These are phyloP conservation scores for Sylvilagus bachmani DNA, from an alignment of 2,113 vertebrate species.

Conservation along the genomic window DNA sequence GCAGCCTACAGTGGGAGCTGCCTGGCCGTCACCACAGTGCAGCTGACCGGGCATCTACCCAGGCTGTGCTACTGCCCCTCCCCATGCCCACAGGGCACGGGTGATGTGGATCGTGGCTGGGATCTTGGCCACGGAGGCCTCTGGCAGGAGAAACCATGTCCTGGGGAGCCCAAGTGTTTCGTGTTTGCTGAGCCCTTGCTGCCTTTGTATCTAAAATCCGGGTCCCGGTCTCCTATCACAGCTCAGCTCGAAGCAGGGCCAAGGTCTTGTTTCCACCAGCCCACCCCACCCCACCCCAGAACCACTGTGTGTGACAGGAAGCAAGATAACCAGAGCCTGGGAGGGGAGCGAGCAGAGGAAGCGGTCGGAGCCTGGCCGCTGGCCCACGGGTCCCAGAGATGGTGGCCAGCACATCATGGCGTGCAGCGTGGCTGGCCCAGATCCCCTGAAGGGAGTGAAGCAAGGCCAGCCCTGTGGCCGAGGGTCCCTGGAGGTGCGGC, in stretches of 20 bases:
- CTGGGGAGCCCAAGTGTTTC: neutral
- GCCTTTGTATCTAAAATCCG: rapidly evolving
- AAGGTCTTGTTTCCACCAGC: neutral
- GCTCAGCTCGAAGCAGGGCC: too few species aligned
- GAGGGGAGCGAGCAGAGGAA: too few species aligned
- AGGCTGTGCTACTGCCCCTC: too few species aligned
- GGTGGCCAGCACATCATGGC: neutral
- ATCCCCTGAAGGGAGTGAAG: too few species aligned
- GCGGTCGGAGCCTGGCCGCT: neutral
- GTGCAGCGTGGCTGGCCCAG: too few species aligned
- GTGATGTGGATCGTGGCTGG: neutral
- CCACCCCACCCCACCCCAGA: neutral
- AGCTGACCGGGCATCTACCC: too few species aligned
- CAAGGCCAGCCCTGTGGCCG: neutral
- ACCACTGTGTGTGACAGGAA: rapidly evolving
- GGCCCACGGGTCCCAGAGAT: rapidly evolving
- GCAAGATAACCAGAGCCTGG: neutral
- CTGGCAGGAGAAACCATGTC: neutral
- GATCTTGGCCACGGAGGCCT: neutral
- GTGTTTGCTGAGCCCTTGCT: neutral
- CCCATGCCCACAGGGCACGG: rapidly evolving
- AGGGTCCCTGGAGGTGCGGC: neutral
- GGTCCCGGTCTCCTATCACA: rapidly evolving
- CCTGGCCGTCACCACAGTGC: neutral
- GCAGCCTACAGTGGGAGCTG: neutral